phyloP scores from a whole-genome alignment of 1,140 invertebrate genomes.

The Carcinoscorpius rotundicauda region DNA sequence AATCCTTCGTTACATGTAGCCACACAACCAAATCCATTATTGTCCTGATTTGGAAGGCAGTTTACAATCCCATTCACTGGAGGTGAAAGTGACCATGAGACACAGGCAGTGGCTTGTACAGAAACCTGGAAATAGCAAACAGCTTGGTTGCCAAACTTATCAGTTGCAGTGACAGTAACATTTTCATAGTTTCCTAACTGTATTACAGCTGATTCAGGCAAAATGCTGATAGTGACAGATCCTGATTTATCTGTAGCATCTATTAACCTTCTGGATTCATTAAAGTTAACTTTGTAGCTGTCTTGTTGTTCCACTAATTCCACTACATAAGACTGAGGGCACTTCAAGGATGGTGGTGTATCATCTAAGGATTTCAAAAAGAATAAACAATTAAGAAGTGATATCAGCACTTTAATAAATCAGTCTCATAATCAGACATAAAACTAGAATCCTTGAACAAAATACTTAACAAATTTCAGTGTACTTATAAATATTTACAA shows the following conservation, averaged over 20 bases:
- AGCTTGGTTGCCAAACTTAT: constrained; percentile 78
- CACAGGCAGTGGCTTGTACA: constrained; percentile 80
- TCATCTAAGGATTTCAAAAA: constrained; percentile 46
- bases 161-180: constrained; percentile 79
- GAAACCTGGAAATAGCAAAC: constrained; percentile 83
- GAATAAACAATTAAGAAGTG: too few species aligned
- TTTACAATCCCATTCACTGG: constrained; percentile 79
- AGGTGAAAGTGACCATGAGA: constrained; percentile 80
- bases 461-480: neutral
- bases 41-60: constrained; percentile 54
- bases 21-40: constrained; percentile 66
- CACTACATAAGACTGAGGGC: constrained; percentile 90
- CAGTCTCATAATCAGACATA: constrained; percentile 8
- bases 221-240: constrained; percentile 62
- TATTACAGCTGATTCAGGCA: constrained; percentile 74
- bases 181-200: constrained; percentile 85
- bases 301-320: constrained; percentile 81
- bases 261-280: constrained; percentile 71
- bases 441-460: constrained; percentile 11
- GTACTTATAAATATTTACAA: neutral
- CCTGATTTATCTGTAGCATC: constrained; percentile 81
- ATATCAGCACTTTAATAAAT: too few species aligned
- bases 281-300: constrained; percentile 81
- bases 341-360: constrained; percentile 82
- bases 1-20: constrained; percentile 82